These are phyloP conservation scores for Sarcophilus harrisii DNA, from an alignment of 2,797 vertebrate species.

Conservation along the genomic window DNA sequence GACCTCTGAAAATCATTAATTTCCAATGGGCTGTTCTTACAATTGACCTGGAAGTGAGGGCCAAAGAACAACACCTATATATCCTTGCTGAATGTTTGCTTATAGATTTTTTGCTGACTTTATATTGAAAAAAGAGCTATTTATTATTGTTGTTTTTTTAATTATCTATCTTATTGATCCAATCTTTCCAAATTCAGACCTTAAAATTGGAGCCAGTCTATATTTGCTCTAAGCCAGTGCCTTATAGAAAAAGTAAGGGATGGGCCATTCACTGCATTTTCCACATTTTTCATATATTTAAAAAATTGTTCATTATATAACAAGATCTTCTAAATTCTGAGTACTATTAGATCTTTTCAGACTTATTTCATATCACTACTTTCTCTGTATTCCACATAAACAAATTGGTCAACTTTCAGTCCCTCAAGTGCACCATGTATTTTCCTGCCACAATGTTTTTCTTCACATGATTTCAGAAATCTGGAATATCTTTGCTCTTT, in stretches of 20 bases:
- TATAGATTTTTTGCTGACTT: not conserved
- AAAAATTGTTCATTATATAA: accelerated
- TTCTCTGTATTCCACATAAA: not conserved
- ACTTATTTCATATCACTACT: not conserved
- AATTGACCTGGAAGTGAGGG: not conserved
- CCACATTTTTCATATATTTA: accelerated
- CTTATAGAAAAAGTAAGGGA: not conserved
- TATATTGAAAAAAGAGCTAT: not conserved
- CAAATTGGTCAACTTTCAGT: not conserved
- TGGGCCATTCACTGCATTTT: accelerated
- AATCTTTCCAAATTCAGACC: not conserved
- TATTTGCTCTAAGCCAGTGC: not conserved
- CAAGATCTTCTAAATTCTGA: not conserved
- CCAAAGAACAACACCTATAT: not conserved
- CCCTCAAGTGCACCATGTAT: not conserved
- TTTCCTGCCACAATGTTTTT: not conserved
- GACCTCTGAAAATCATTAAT: not conserved
- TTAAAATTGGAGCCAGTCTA: not conserved
- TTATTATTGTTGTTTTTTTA: not conserved
- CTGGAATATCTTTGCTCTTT: not conserved
- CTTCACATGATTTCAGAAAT: not conserved
- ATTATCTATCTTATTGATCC: not conserved
- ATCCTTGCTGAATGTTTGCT: not conserved
- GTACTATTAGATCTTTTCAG: not conserved
- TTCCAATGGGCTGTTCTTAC: not conserved